Percentiles rank a stretch among this genome's conserved stretches.
phyloP scores from a whole-genome alignment of 2,113 vertebrate species.

The Stegostoma tigrinum region DNA sequence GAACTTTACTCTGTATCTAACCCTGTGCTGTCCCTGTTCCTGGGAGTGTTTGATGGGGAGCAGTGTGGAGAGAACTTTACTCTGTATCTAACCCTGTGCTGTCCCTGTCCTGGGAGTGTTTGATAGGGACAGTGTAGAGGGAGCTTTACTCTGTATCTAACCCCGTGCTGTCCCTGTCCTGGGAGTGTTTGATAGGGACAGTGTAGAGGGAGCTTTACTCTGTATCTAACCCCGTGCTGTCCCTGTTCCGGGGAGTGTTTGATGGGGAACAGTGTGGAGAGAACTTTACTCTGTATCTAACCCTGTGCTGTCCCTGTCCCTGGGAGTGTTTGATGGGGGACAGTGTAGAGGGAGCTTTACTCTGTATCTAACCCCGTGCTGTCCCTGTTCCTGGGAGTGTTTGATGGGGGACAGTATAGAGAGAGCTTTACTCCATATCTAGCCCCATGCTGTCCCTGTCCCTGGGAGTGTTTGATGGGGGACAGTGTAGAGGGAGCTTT shows the following conservation, averaged over 20 bases:
- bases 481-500: background rate
- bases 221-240: background rate
- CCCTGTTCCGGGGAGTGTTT: background rate
- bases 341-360: background rate
- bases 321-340: background rate
- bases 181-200: background rate
- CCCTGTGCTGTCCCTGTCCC: background rate
- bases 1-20: background rate
- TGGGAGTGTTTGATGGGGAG: background rate
- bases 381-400: slow-evolving; percentile 7
- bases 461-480: background rate
- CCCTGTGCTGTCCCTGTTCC: background rate
- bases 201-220: background rate
- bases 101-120: background rate
- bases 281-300: background rate
- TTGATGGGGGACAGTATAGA: background rate
- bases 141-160: background rate
- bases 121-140: background rate
- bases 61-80: too few relatives aligned
- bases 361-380: background rate
- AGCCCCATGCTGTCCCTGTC: background rate
- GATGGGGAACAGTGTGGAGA: background rate
- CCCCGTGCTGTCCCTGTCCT: background rate
- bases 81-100: background rate
- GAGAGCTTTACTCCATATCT: background rate